These are phyloP conservation scores for Psittacula cyanocephala DNA, from an alignment of 2,113 vertebrate species.

Conservation along the genomic window DNA sequence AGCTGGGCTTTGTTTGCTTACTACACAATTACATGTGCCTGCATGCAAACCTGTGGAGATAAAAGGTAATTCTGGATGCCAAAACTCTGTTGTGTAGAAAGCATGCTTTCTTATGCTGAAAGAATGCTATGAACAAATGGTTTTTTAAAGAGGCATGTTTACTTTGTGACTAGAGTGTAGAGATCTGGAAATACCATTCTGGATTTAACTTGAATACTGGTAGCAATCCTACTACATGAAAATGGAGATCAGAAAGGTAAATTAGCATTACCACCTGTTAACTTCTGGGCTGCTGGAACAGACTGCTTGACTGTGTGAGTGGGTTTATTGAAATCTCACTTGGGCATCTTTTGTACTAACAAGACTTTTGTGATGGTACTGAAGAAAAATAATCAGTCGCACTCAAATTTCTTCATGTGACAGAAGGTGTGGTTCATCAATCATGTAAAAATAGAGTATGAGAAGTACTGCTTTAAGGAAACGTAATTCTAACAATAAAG, in stretches of 20 bases:
- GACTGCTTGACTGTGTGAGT: background rate
- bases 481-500: background rate
- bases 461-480: background rate
- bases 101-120: background rate
- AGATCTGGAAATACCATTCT: background rate
- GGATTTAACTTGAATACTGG: background rate
- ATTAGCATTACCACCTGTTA: background rate
- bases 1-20: slow-evolving; percentile 53
- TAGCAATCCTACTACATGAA: background rate
- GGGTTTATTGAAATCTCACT: background rate
- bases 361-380: background rate
- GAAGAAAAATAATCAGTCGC: background rate
- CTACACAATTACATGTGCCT: slow-evolving; percentile 31
- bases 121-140: background rate
- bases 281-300: background rate
- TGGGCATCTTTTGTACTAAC: background rate
- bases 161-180: background rate
- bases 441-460: background rate
- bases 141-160: background rate
- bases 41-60: slow-evolving; percentile 54
- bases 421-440: background rate
- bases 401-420: background rate
- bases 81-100: background rate
- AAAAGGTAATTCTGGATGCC: slow-evolving; percentile 13
- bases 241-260: background rate